phyloP scores from a whole-genome alignment of 2,888 invertebrate species.

The Bibio marci region DNA sequence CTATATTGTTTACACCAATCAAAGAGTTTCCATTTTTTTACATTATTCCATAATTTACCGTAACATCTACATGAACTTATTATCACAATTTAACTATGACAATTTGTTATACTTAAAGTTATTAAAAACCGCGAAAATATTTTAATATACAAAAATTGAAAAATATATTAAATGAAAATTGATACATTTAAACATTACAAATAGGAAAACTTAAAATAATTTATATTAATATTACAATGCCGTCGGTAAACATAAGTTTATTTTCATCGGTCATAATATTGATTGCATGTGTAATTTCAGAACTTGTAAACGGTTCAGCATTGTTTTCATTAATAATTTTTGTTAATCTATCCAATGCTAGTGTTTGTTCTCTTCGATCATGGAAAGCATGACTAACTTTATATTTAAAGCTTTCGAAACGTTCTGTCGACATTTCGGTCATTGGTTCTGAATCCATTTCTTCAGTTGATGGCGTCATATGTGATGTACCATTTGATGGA shows the following conservation, averaged over 20 bases:
- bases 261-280: constrained; percentile 74
- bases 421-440: constrained; percentile 26
- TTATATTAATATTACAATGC: constrained; percentile 68
- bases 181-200: no score
- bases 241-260: constrained; percentile 81
- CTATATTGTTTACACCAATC: no score
- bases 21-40: no score
- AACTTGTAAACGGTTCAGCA: constrained; percentile 38
- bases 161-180: no score
- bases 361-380: constrained; percentile 56
- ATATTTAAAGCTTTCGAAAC: constrained; percentile 50
- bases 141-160: no score
- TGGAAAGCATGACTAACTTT: constrained; percentile 60
- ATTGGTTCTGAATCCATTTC: constrained; percentile 9
- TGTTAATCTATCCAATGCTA: constrained; percentile 46
- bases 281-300: constrained; percentile 65
- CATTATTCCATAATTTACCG: no score
- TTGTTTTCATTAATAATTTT: constrained; percentile 46
- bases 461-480: constrained; percentile 7
- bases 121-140: no score
- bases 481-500: constrained; percentile 12
- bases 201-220: no score
- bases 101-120: no score
- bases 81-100: no score
- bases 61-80: no score